Evolutionary conservation across 2,113 vertebrate genomes (phyloP), one percentile per base, ranked within the genome.

Genomic region (Orthonyx spaldingii): DNA sequence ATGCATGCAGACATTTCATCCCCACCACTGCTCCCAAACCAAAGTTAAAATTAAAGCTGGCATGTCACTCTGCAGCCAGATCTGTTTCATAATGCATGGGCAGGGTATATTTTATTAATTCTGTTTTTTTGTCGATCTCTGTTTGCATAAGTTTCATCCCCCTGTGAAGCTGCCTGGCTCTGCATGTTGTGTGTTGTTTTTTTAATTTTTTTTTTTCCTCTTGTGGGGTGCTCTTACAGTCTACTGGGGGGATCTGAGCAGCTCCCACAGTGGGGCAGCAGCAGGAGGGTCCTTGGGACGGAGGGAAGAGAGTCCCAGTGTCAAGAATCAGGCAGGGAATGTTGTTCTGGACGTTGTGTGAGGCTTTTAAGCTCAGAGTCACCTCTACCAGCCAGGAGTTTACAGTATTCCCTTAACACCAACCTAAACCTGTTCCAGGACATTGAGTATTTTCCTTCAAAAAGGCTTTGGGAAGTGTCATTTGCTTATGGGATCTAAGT

Each of bases 71-170:
- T 93, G 87, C 84, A 91, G 84, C 91, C 87, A 97, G 90, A 85
- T 65, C 66, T 81, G 47, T 95, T 97, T 84, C 94, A 96, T 96
- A 95, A 96, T 96, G 90, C 84, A 95, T 96, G 75, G 87, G 11
- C 59, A 93, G 59, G 39, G 27, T 53, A 94, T 96, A 90, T 96
- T 97, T 97, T 95, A 96, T 96, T 96, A 94, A 95, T 94, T 77
- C 50, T 83, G 57, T 0, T 44, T 78, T 94, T 96, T 85, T 65
- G 41, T 65, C 59, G 78, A 59, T 69, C 66, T 87, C 70, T 66
- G 20, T 94, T 94, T 94, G 87, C 63, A 19, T 85, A 80, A 94
- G 70, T 85, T 93, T 85, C 87, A 93, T 65, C 84, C 49, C 96
- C 20, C 65, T 61, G 50, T 47, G 66, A 79, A 93, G 78, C 75